These are phyloP conservation scores for Vidua chalybeata DNA, from an alignment of 2,113 vertebrate genomes.

Conservation along the genomic window DNA sequence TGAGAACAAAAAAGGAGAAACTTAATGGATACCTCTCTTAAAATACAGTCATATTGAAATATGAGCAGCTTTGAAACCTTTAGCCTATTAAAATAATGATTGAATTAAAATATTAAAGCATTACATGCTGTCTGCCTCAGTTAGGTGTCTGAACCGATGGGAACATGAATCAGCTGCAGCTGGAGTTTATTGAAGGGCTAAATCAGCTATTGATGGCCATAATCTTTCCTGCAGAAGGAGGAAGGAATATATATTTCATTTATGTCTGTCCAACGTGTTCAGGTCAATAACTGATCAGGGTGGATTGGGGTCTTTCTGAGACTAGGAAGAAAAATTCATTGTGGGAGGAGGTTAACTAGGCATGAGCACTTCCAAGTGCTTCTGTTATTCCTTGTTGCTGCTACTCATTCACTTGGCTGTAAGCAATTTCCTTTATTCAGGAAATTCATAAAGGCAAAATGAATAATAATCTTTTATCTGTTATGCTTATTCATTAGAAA, in stretches of 20 bases:
- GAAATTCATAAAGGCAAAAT: constrained; percentile 11
- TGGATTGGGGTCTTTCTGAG: background rate
- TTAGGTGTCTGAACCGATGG: background rate
- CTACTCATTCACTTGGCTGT: background rate
- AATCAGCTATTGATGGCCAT: constrained; percentile 2
- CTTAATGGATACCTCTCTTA: background rate
- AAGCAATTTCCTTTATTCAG: constrained; percentile 18
- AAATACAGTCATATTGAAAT: background rate
- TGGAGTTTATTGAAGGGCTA: background rate
- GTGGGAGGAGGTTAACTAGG: background rate
- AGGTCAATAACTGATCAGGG: background rate
- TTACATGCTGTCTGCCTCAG: background rate
- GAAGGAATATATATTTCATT: background rate
- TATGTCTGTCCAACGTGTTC: background rate
- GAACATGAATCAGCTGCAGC: background rate
- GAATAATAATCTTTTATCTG: background rate
- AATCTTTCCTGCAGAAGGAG: background rate
- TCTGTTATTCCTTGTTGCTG: background rate
- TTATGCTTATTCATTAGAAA: constrained; percentile 20
- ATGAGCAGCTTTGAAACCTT: background rate
- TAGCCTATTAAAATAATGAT: background rate
- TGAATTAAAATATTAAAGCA: background rate
- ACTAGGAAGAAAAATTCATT: background rate
- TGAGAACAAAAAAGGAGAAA: background rate
- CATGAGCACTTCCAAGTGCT: background rate